Evolutionary conservation across 1,140 invertebrate species (phyloP), one percentile per base, ranked within the genome.

Genomic region (Ylistrum balloti): DNA sequence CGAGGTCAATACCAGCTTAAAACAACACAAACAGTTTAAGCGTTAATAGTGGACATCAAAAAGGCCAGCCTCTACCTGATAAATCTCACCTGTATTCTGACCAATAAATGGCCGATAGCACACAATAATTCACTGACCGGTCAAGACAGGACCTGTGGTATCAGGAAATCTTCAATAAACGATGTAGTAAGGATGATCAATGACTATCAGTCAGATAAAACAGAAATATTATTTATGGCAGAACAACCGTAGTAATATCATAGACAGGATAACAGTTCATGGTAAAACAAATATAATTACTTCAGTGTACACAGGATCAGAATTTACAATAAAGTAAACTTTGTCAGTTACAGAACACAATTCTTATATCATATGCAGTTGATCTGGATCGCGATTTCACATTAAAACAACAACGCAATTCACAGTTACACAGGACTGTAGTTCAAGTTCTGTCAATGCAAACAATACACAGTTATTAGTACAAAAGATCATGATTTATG

Each of bases 181-280:
- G 28, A 74, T 74, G n/a, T 74, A 74, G 56, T 7, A 17, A 17
- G 2, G 56, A 74, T 74, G 56, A 74, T 74, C 56, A 74, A 74
- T 74, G n/a, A 74, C n/a, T 74, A 74, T 28, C 56, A n/a, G 28
- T 74, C 56, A 74, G 56, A 74, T 74, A 74, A 74, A 74, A 74
- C 9, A 74, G 9, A 28, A 28, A 28, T 11, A n/a, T 74, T 28
- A 74, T n/a, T 74, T 74, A 74, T n/a, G 3, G 22, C 1, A 74
- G 28, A 74, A 74, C 22, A 74, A 28, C 11, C 5, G 17, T 28
- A 74, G 22, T 28, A 0, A 28, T 74, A 17, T 28, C 56, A 28
- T 38, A 38, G 5, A 28, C 5, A 28, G 56, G 56, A 74, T 74
- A 22, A 74, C 28, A 38, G 13, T 5, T 38, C 13, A 38, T 13